These are phyloP conservation scores for Bombus superbus DNA, from an alignment of 1,140 invertebrate genomes.

Conservation along the genomic window DNA sequence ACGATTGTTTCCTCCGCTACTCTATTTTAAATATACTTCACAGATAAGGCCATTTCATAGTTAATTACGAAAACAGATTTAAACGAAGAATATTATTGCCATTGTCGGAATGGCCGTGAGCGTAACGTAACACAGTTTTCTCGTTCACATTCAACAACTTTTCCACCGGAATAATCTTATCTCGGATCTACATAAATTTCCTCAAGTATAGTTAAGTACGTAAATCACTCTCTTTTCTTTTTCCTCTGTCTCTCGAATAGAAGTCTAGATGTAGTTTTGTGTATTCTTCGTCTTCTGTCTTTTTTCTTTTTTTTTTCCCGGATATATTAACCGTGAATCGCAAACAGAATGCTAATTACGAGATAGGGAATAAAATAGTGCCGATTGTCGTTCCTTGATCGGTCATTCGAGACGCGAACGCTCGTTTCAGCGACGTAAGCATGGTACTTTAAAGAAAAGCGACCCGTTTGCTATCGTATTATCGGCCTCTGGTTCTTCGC, in stretches of 20 bases:
- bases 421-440: conserved; percentile 13
- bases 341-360: background rate
- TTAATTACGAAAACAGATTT: background rate
- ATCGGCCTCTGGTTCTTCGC: background rate
- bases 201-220: background rate
- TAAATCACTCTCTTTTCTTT: conserved; percentile 1
- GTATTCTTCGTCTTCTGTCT: background rate
- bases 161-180: conserved; percentile 19
- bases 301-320: background rate
- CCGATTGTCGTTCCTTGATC: conserved; percentile 30
- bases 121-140: background rate
- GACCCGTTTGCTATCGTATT: conserved; percentile 20
- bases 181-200: conserved; percentile 34
- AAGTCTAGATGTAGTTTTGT: background rate
- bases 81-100: conserved; percentile 1
- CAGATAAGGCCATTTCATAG: background rate
- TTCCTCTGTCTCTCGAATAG: background rate
- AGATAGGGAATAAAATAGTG: background rate
- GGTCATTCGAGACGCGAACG: conserved; percentile 5
- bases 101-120: background rate
- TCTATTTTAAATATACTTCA: background rate
- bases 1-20: background rate
- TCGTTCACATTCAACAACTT: conserved; percentile 18
- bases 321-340: background rate
- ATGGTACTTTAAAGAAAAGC: conserved; percentile 16